These are phyloP conservation scores for Petaurus breviceps DNA, from an alignment of 2,113 vertebrate species.

Conservation along the genomic window DNA sequence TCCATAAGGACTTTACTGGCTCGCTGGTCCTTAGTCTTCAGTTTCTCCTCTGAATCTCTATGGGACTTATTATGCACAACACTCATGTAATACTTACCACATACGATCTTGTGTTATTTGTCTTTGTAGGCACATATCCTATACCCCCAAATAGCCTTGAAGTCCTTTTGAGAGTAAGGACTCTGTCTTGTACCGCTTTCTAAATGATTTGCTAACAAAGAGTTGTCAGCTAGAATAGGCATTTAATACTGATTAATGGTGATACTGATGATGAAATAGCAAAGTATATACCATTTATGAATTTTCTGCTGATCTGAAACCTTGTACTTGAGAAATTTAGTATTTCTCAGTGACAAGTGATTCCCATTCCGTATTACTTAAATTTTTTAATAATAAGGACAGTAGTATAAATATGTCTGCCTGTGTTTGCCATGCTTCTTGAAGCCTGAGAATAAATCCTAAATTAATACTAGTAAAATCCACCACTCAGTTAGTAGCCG, in stretches of 20 bases:
- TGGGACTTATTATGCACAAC: background rate
- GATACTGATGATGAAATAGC: background rate
- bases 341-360: background rate
- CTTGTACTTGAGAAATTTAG: background rate
- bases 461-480: background rate
- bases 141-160: background rate
- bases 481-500: background rate
- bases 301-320: background rate
- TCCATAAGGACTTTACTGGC: background rate
- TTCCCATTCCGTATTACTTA: background rate
- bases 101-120: background rate
- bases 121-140: background rate
- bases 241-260: background rate
- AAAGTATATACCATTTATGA: background rate
- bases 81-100: background rate
- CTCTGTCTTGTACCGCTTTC: background rate
- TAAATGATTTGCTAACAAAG: background rate
- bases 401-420: background rate
- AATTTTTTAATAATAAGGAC: background rate
- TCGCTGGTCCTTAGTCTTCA: background rate
- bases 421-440: background rate
- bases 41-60: background rate
- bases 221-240: background rate
- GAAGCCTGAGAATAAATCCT: background rate
- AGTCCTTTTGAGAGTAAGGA: background rate